Percentiles rank a stretch among this genome's conserved stretches.
These are phyloP conservation scores for Styela clava DNA, from an alignment of 23 tunicate genomes.

Conservation along the genomic window DNA sequence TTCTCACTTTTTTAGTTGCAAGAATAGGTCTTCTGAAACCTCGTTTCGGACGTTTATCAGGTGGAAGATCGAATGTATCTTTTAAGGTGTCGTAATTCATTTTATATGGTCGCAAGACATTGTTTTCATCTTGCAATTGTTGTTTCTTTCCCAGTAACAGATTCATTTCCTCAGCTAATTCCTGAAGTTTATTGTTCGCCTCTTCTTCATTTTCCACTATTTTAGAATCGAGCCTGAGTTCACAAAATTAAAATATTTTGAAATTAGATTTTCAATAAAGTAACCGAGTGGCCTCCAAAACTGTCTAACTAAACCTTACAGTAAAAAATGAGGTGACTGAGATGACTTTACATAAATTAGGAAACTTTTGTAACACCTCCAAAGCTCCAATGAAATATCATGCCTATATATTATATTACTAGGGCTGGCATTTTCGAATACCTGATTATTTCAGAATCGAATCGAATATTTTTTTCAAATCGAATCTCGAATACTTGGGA, in stretches of 20 bases:
- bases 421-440: no score
- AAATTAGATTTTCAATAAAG: background rate
- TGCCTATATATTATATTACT: no score
- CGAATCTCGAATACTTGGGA: no score
- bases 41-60: conserved; percentile 77
- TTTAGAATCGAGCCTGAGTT: background rate
- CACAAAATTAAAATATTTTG: no score
- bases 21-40: conserved; percentile 82
- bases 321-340: no score
- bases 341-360: no score
- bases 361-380: no score
- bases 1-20: conserved; percentile 74
- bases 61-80: conserved; percentile 80
- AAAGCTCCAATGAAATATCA: no score
- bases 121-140: conserved; percentile 24
- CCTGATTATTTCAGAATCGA: no score
- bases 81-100: conserved; percentile 67
- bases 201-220: conserved; percentile 20
- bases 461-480: no score
- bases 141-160: conserved; percentile 9
- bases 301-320: no score
- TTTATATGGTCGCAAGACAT: conserved; percentile 56
- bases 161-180: conserved; percentile 16
- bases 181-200: conserved; percentile 6
- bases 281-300: no score